Evolutionary conservation across 2,888 invertebrate genomes (phyloP).

Genomic region (Acronicta psi): DNA sequence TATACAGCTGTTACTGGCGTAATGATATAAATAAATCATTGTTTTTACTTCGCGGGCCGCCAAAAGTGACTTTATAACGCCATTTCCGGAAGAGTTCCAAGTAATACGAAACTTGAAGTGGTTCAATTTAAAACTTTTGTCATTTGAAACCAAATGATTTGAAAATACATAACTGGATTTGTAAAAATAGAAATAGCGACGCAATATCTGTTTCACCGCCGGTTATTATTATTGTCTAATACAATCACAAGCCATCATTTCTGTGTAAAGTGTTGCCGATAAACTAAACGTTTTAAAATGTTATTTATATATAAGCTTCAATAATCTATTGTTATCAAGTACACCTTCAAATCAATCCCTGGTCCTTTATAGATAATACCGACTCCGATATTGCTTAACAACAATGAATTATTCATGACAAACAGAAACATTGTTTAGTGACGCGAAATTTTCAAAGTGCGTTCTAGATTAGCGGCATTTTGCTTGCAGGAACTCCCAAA

Average conservation of each 20-base stretch:
- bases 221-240: too few relatives aligned
- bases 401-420: constrained; percentile 49
- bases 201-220: too few relatives aligned
- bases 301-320: constrained; percentile 30
- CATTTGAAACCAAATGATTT: constrained; percentile 18
- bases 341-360: constrained; percentile 51
- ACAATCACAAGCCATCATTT: neutral
- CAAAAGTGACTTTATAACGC: constrained; percentile 35
- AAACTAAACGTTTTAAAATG: constrained; percentile 16
- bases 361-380: constrained; percentile 41
- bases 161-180: constrained; percentile 8
- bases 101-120: constrained; percentile 33
- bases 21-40: constrained; percentile 23
- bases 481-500: constrained; percentile 15
- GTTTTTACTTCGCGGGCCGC: constrained; percentile 38
- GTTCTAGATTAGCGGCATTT: constrained; percentile 12
- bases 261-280: neutral
- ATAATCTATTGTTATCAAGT: constrained; percentile 52
- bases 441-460: constrained; percentile 15
- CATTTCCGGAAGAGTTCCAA: constrained; percentile 42
- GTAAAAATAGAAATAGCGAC: too few relatives aligned
- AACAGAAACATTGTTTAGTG: constrained; percentile 31
- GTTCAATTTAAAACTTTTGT: constrained; percentile 43
- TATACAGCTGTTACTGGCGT: constrained; percentile 19
- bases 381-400: constrained; percentile 44